Evolutionary conservation across 2,888 invertebrate species (phyloP).

Genomic region (Andrena haemorrhoa): DNA sequence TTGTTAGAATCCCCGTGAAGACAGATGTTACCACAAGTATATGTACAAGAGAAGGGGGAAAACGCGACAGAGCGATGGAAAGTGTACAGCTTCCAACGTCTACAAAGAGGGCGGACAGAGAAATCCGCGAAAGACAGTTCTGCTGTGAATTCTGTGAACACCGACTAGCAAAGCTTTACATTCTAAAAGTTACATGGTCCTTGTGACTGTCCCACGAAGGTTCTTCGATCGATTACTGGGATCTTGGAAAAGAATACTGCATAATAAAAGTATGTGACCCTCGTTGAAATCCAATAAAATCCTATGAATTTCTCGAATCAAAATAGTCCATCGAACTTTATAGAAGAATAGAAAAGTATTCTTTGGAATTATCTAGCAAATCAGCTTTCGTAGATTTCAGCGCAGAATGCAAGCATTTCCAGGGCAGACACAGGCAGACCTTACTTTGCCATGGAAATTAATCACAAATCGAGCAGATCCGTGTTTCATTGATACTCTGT

Average conservation of each 20-base stretch:
- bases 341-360: too few relatives aligned
- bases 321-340: too few relatives aligned
- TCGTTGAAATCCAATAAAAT: background rate
- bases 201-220: slow-evolving; percentile 16
- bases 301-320: too few relatives aligned
- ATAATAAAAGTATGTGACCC: background rate
- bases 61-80: slow-evolving; percentile 32
- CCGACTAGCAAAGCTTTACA: slow-evolving; percentile 44
- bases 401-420: background rate
- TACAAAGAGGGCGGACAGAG: slow-evolving; percentile 46
- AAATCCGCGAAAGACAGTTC: slow-evolving; percentile 34
- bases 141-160: slow-evolving; percentile 24
- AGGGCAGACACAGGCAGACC: background rate
- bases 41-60: slow-evolving; percentile 21
- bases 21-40: background rate
- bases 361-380: too few relatives aligned
- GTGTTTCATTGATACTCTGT: background rate
- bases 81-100: slow-evolving; percentile 39
- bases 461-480: background rate
- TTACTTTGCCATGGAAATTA: too few relatives aligned
- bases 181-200: slow-evolving; percentile 29
- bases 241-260: background rate
- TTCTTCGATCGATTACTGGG: slow-evolving; percentile 26
- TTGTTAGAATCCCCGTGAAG: background rate
- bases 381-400: too few relatives aligned